These are phyloP conservation scores for Chelonus insularis DNA, from an alignment of 1,140 invertebrate genomes.

Conservation along the genomic window DNA sequence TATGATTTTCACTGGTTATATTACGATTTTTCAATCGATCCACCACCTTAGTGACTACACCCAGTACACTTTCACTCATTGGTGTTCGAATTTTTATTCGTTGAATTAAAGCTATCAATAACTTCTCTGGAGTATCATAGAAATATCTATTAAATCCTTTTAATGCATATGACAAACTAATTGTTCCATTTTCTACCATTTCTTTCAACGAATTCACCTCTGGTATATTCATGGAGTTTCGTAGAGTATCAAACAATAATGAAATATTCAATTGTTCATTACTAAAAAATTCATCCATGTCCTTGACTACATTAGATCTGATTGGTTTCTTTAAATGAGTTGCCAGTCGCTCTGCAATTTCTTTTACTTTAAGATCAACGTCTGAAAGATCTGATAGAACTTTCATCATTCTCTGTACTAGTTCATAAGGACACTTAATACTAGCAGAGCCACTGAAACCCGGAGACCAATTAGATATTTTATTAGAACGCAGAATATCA, in stretches of 20 bases:
- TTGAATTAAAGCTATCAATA: conserved; percentile 19
- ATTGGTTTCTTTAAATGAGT: background rate
- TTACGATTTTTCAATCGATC: background rate
- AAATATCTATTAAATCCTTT: conserved; percentile 32
- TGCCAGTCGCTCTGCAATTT: conserved; percentile 4
- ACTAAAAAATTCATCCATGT: conserved; percentile 28
- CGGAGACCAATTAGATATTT: conserved; percentile 28
- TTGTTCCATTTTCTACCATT: conserved; percentile 10
- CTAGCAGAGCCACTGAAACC: conserved; percentile 8
- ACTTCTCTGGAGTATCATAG: conserved; percentile 24
- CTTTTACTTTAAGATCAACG: conserved; percentile 10
- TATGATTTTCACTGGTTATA: too few relatives aligned
- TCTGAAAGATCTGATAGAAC: conserved; percentile 6
- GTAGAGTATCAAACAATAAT: conserved; percentile 12
- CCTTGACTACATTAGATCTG: background rate
- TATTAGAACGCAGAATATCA: conserved; percentile 25
- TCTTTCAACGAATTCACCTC: conserved; percentile 14
- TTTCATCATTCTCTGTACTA: conserved; percentile 21
- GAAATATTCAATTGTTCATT: conserved; percentile 24
- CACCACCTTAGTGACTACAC: background rate
- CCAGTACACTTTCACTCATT: conserved; percentile 3
- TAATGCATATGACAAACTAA: conserved; percentile 25
- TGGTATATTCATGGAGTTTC: conserved; percentile 14
- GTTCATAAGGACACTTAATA: conserved; percentile 23
- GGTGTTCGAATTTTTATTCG: conserved; percentile 24